Base-by-base conservation (phyloP, 2,113 vertebrate genomes). In the Spilogale gracilis region DNA sequence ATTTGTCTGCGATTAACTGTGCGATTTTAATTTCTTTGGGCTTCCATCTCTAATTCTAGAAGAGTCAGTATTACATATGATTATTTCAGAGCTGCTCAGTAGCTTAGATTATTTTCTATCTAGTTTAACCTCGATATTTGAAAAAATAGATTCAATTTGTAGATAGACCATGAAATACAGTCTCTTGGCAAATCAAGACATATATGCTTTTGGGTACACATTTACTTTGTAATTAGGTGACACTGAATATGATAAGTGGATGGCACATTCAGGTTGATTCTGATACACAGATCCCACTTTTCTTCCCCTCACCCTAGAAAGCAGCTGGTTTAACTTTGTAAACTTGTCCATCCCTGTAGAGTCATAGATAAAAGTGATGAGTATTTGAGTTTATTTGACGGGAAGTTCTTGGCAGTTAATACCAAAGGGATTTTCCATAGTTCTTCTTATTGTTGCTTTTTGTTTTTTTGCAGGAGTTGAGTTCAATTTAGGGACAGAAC, bases 391-490 rank as follows among this genome's bases (percentile, higher is more conserved):
- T 88, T 87, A 60, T 76, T 96, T 94, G 50, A 48, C 92, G 84
- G 73, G 84, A 96, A 88, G 78, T 95, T 94, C 71, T 85, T 96
- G 94, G 89, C 73, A 96, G 73, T 52, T 91, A 45, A 73, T 65
- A 56, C 67, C 50, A 67, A 89, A 78, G 94, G 54, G 89, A 89
- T 98, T 97, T 97, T 96, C 96, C 93, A 74, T 14, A 71, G 58
- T 45, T 67, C 3, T 81, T 94, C 73, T 67, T 67, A 45, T 54
- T 54, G n/a, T 71, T 92, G n/a, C 17, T 60, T 81, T 93, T 69
- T 74, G 43, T 43, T 90, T 71, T 71, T 94, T 32, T 92, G 61
- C 32, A 78, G 60, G 61, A 73, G 18, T 71, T 90, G 81, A 83
- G 93, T 97, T 96, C 96, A 94, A 0, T 56, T 63, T 54, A 11